These are phyloP conservation scores for Ptychadena robeensis DNA, from an alignment of 2,797 vertebrate genomes.

Conservation along the genomic window DNA sequence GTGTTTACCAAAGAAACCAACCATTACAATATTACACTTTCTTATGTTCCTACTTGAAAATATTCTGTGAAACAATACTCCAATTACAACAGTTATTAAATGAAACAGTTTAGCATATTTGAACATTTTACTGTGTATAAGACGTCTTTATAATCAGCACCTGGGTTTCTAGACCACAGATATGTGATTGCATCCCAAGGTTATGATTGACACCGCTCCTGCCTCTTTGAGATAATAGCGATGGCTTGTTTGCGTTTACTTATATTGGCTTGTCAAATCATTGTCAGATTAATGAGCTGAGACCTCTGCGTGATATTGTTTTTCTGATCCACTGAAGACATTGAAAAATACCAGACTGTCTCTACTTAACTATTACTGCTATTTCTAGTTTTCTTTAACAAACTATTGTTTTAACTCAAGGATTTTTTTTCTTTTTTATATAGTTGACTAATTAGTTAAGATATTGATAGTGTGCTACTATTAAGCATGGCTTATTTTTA, in stretches of 20 bases:
- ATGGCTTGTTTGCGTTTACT: slow-evolving; percentile 47
- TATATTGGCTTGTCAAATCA: slow-evolving; percentile 58
- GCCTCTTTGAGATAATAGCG: slow-evolving; percentile 50
- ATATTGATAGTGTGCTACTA: not conserved
- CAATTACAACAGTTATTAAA: slow-evolving; percentile 41
- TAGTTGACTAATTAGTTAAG: not conserved
- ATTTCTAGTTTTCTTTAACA: not conserved
- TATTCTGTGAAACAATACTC: not conserved
- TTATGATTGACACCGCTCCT: slow-evolving; percentile 48
- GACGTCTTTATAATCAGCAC: slow-evolving; percentile 28
- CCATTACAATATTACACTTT: not conserved
- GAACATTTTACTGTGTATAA: slow-evolving; percentile 2
- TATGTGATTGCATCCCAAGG: slow-evolving; percentile 42
- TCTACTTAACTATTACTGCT: not conserved
- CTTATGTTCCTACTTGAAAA: slow-evolving; percentile 7
- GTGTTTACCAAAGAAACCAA: not conserved
- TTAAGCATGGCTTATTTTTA: not conserved
- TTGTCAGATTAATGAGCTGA: slow-evolving; percentile 60
- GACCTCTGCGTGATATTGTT: slow-evolving; percentile 53
- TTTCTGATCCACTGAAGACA: slow-evolving; percentile 28
- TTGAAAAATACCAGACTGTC: not conserved
- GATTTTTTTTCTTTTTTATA: not conserved
- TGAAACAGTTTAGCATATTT: slow-evolving; percentile 25
- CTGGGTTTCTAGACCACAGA: slow-evolving; percentile 40
- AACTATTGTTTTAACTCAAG: not conserved